These are phyloP conservation scores for Falco cherrug DNA, from an alignment of 2,797 vertebrate genomes.

Conservation along the genomic window DNA sequence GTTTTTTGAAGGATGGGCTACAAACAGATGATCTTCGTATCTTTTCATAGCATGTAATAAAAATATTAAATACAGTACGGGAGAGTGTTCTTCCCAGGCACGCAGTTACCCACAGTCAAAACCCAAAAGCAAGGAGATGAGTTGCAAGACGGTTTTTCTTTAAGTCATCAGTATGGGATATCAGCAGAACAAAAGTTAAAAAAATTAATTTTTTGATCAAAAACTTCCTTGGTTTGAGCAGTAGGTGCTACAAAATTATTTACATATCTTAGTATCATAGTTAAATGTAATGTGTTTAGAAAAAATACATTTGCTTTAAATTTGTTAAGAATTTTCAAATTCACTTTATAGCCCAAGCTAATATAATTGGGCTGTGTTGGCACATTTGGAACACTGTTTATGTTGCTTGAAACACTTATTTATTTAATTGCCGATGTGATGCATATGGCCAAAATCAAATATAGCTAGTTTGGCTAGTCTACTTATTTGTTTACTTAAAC, in stretches of 20 bases:
- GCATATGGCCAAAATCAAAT: conserved; percentile 99
- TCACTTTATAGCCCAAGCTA: conserved; percentile 85
- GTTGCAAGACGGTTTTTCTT: conserved; percentile 96
- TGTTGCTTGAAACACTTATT: conserved; percentile 88
- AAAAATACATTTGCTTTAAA: conserved; percentile 84
- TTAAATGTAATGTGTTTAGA: conserved; percentile 97
- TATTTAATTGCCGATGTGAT: conserved; percentile 98
- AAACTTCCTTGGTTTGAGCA: conserved; percentile 99
- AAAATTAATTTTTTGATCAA: conserved; percentile 89
- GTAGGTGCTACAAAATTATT: conserved; percentile 99
- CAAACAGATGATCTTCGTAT: conserved; percentile 99
- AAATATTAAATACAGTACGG: conserved; percentile 94
- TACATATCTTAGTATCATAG: conserved; percentile 99
- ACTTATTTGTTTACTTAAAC: conserved; percentile 99
- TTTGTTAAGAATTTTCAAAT: conserved; percentile 85
- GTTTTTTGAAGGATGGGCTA: conserved; percentile 99
- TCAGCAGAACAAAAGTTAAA: conserved; percentile 94
- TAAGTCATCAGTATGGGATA: conserved; percentile 97
- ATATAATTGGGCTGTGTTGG: conserved; percentile 86
- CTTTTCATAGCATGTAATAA: conserved; percentile 99
- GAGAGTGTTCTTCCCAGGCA: conserved; percentile 94
- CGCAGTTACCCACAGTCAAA: conserved; percentile 98
- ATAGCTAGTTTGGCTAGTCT: conserved; percentile 99
- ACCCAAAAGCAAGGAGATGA: conserved; percentile 99
- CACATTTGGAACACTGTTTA: conserved; percentile 87